Base-by-base conservation (phyloP, 2,797 vertebrate genomes). In the Clamator glandarius region DNA sequence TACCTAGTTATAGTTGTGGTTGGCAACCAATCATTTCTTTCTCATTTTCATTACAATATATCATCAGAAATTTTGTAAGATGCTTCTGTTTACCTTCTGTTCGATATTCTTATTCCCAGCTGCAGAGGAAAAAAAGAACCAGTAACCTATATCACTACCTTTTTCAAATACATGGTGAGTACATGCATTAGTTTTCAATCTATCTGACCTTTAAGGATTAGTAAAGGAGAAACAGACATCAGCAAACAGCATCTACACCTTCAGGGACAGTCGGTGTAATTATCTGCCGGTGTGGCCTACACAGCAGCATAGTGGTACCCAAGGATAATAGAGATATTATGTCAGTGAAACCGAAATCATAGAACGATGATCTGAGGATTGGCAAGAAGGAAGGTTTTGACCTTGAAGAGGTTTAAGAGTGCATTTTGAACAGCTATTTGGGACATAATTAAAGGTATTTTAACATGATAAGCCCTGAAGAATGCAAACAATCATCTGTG, bases 401-500 rank as follows among this genome's bases (percentile, higher is more conserved):
- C 97, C 97, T 98, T 98, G 97, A 96, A 80, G 84, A 95, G 87
- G 74, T 96, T 97, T 97, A 96, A 97, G 76, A 91, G 95, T 90
- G 92, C 24, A 5, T 96, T 95, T 69, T 50, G 79, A 96, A 96
- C 77, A 97, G 90, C 91, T 96, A 91, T 92, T 89, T 86, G 35
- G 89, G 84, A 96, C 90, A 95, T 93, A 97, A 98, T 98, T 97
- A 98, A 97, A 98, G 94, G 81, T 95, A 96, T 97, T 98, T 98
- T 97, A 96, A 96, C 93, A 72, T 84, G 73, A 88, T 97, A 97
- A 97, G 74, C 83, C 89, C 84, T 85, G 95, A 97, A 97, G 96
- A 97, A 97, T 84, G 90, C 96, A 95, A 97, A 84, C 93, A 84
- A 82, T 97, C 92, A 79, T 94, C 75, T 94, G 64, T 59, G 84